Conservation (phyloP, 1,140 invertebrate species). For the Ericerus pela region DNA sequence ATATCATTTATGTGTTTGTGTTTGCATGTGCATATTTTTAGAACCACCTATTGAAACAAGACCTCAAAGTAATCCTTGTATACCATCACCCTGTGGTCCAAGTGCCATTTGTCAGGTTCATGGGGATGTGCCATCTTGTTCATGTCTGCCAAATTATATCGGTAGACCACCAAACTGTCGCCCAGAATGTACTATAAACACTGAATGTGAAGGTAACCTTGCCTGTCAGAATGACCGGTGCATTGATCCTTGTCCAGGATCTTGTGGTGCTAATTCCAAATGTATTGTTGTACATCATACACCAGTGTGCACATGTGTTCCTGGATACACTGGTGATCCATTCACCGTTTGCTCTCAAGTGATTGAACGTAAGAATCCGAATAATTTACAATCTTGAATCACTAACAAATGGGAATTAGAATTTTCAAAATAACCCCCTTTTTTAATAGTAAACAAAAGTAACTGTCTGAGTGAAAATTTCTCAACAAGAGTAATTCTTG, state of each 20-base stretch:
- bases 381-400: neutral
- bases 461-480: neutral
- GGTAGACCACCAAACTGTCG: conserved; percentile 65
- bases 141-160: conserved; percentile 58
- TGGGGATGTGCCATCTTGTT: conserved; percentile 53
- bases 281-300: conserved; percentile 67
- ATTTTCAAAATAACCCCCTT: neutral
- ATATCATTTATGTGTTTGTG: neutral
- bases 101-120: conserved; percentile 60
- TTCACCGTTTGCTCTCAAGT: conserved; percentile 49
- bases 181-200: conserved; percentile 65
- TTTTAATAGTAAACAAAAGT: neutral
- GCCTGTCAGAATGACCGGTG: conserved; percentile 69
- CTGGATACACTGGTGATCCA: conserved; percentile 65
- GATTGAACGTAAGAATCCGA: conserved; percentile 13
- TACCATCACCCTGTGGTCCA: conserved; percentile 63
- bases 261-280: conserved; percentile 63
- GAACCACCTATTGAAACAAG: conserved; percentile 21
- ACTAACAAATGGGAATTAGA: neutral
- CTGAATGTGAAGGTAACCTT: conserved; percentile 60
- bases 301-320: conserved; percentile 59
- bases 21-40: neutral
- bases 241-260: conserved; percentile 65
- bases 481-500: neutral
- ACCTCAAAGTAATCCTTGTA: conserved; percentile 47